Percentiles rank a stretch among this genome's conserved stretches.
phyloP scores from a whole-genome alignment of 1,140 invertebrate species.

The Agrypnia vestita region DNA sequence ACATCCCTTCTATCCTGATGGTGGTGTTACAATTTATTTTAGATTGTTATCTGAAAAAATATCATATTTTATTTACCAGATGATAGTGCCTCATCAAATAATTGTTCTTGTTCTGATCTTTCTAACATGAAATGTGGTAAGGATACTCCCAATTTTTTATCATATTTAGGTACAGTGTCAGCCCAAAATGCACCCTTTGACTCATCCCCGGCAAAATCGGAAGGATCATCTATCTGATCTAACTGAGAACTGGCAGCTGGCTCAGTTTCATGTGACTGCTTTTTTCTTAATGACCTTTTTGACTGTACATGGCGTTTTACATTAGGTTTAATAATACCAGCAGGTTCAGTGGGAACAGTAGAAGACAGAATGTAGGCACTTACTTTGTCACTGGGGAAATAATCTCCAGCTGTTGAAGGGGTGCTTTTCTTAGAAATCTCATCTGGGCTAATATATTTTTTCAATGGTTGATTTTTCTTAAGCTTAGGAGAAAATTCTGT shows the following conservation, averaged over 20 bases:
- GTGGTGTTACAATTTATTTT: background rate
- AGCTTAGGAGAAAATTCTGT: constrained; percentile 5
- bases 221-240: constrained; percentile 69
- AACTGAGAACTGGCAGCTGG: constrained; percentile 48
- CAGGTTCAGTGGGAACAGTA: constrained; percentile 30
- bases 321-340: background rate
- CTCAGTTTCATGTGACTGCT: constrained; percentile 39
- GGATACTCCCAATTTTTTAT: constrained; percentile 76
- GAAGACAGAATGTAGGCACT: constrained; percentile 28
- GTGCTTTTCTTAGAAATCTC: constrained; percentile 39
- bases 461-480: constrained; percentile 56
- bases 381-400: constrained; percentile 30
- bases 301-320: constrained; percentile 36
- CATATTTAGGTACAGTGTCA: constrained; percentile 78
- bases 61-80: constrained; percentile 37
- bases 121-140: constrained; percentile 80
- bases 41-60: background rate
- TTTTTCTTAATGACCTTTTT: constrained; percentile 27
- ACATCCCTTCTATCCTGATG: too few species aligned
- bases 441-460: constrained; percentile 49
- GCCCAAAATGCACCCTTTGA: constrained; percentile 75
- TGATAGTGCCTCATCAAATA: constrained; percentile 75
- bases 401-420: constrained; percentile 11
- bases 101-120: constrained; percentile 78
- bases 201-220: constrained; percentile 70